Conservation (phyloP, 2,797 vertebrate genomes). For the Malurus splendens region DNA sequence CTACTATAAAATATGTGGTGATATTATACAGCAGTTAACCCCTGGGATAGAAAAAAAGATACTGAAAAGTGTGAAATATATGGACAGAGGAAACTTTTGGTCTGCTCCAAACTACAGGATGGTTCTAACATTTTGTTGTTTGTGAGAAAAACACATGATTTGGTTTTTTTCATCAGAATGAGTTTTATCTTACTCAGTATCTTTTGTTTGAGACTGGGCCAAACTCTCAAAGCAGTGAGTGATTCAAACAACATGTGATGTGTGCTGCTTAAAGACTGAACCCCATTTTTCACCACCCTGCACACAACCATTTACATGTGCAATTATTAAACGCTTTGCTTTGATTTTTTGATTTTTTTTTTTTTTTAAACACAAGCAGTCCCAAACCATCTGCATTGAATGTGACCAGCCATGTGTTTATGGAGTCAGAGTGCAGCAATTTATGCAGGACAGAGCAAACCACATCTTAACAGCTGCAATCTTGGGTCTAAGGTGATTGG, state of each 20-base stretch:
- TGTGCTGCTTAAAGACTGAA: neutral
- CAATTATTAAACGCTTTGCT: neutral
- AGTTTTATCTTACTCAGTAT: constrained; percentile 55
- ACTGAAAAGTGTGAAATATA: neutral
- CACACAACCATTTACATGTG: constrained; percentile 20
- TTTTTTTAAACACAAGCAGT: neutral
- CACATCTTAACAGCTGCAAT: constrained; percentile 15
- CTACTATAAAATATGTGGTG: neutral
- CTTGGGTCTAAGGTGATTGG: neutral
- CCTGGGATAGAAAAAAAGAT: too few species aligned
- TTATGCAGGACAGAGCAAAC: neutral
- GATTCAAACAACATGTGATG: constrained; percentile 19
- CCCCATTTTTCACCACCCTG: neutral
- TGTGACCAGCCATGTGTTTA: neutral
- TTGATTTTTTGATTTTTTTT: neutral
- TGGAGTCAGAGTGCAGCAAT: neutral
- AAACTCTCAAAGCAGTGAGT: neutral
- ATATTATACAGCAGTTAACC: neutral
- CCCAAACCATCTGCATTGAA: constrained; percentile 23
- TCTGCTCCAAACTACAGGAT: constrained; percentile 14
- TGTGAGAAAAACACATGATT: neutral
- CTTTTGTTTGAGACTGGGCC: constrained; percentile 9
- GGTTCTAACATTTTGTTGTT: neutral
- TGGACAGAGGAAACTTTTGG: neutral
- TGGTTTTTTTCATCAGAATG: constrained; percentile 34